phyloP scores from a whole-genome alignment of 2,888 invertebrate genomes.

The Anthophora plumipes region DNA sequence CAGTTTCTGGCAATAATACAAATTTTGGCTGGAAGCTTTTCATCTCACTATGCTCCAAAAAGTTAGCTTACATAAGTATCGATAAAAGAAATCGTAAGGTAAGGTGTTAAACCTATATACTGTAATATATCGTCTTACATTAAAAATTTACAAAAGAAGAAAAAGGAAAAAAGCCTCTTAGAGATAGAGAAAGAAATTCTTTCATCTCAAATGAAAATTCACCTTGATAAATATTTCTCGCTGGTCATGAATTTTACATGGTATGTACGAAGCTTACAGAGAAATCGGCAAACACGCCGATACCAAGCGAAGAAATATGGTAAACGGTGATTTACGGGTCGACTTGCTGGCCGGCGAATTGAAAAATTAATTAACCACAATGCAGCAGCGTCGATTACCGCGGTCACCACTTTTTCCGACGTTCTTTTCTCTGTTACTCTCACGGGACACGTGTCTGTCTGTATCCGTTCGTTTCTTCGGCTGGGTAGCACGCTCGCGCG shows the following conservation, averaged over 20 bases:
- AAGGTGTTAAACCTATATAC: too few species aligned
- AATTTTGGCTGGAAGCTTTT: too few species aligned
- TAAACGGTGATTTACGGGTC: constrained; percentile 42
- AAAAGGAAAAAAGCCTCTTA: neutral
- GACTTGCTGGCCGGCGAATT: constrained; percentile 27
- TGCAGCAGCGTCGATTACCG: constrained; percentile 45
- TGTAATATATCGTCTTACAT: too few species aligned
- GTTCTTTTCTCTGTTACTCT: constrained; percentile 18
- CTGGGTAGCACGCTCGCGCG: neutral
- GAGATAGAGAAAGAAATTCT: neutral
- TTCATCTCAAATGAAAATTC: neutral
- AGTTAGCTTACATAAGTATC: too few species aligned
- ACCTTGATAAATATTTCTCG: neutral
- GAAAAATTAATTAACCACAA: constrained; percentile 56
- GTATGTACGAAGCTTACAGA: too few species aligned
- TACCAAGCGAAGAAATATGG: constrained; percentile 1
- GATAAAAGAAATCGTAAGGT: too few species aligned
- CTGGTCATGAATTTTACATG: neutral
- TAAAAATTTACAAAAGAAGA: too few species aligned
- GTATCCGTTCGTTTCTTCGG: neutral
- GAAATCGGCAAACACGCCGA: neutral
- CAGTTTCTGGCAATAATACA: too few species aligned
- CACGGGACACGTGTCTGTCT: constrained; percentile 9
- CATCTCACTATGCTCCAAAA: too few species aligned
- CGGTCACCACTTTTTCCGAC: constrained; percentile 25